phyloP scores from a whole-genome alignment of 2,797 vertebrate genomes.

The Hafferia zeledoni region DNA sequence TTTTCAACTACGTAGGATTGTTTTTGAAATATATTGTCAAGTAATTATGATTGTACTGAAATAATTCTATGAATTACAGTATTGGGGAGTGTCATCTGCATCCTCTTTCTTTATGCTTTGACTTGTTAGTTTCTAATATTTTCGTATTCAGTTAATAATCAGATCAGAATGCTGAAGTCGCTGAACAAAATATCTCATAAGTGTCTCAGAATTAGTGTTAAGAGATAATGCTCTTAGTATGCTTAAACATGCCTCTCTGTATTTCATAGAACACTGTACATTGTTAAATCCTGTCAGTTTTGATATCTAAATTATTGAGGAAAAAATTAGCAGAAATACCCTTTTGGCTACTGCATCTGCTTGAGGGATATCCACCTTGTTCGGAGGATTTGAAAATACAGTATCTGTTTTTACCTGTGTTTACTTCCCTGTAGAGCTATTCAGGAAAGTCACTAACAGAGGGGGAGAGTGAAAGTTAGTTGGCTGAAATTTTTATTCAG shows the following conservation, averaged over 20 bases:
- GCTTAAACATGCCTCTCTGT: background rate
- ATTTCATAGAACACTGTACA: background rate
- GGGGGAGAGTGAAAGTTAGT: background rate
- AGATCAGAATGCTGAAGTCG: background rate
- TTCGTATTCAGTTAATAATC: background rate
- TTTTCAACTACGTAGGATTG: background rate
- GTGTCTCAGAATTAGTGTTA: background rate
- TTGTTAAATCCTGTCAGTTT: background rate
- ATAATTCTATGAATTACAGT: background rate
- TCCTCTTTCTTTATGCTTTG: background rate
- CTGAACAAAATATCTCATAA: background rate
- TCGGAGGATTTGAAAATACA: background rate
- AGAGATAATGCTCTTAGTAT: background rate
- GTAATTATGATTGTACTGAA: background rate
- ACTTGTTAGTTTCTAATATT: background rate
- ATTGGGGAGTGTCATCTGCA: background rate
- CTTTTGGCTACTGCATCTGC: background rate
- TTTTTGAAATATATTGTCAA: conserved; percentile 25
- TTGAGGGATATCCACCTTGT: background rate
- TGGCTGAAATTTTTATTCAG: background rate
- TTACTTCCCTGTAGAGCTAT: background rate
- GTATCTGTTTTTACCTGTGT: background rate
- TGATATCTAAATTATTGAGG: background rate
- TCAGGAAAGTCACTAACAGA: background rate
- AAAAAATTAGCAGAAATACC: background rate